These are phyloP conservation scores for Saimiri boliviensis DNA, from an alignment of 2,113 vertebrate species.

Conservation along the genomic window DNA sequence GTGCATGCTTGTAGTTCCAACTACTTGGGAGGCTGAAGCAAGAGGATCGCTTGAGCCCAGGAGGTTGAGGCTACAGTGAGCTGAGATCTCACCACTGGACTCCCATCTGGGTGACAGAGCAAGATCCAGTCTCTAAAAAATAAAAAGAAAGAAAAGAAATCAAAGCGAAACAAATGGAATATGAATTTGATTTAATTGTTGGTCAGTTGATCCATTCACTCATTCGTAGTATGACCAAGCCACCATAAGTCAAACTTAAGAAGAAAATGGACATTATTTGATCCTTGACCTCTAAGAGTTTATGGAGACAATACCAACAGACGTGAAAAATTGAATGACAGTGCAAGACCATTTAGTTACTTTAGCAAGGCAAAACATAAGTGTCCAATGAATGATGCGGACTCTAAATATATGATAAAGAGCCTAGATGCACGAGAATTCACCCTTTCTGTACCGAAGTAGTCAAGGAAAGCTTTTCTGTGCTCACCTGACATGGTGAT, in stretches of 20 bases:
- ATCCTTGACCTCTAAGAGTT: neutral
- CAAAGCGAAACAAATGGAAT: slow-evolving; percentile 1
- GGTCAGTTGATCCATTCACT: neutral
- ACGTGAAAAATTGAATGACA: neutral
- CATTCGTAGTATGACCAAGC: neutral
- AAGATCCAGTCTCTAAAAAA: too few species aligned
- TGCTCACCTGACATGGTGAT: neutral
- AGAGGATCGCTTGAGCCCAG: too few species aligned
- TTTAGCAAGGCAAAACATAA: neutral
- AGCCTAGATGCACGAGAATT: neutral
- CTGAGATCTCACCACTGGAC: too few species aligned
- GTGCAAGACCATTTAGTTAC: neutral
- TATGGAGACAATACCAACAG: neutral
- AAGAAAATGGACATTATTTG: neutral
- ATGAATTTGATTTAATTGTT: slow-evolving; percentile 32
- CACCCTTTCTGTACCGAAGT: neutral
- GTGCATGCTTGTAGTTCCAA: too few species aligned
- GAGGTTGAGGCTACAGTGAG: too few species aligned
- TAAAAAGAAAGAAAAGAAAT: neutral
- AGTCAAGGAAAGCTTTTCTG: neutral
- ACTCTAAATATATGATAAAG: neutral
- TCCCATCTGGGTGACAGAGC: too few species aligned
- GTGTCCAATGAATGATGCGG: neutral
- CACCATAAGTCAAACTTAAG: neutral
- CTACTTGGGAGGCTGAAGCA: too few species aligned